Conservation (phyloP, 1,140 invertebrate species). For the Drosophila tristis region DNA sequence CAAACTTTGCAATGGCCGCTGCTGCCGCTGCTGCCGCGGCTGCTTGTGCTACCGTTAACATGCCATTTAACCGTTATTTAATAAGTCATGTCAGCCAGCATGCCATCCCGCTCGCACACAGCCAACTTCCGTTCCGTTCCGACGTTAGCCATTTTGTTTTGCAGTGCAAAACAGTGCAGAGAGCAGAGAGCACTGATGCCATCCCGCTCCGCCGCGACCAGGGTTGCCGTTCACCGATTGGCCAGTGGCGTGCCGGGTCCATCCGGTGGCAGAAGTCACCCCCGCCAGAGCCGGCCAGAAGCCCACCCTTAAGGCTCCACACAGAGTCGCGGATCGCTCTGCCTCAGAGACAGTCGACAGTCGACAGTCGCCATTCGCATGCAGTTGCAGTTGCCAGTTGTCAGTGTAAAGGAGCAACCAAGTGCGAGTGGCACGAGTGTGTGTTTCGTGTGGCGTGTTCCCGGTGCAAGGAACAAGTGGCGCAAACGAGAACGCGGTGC, state of each 20-base stretch:
- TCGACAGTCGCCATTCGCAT: no score
- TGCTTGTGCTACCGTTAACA: conserved; percentile 42
- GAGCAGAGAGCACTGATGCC: conserved; percentile 2
- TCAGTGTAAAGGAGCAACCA: no score
- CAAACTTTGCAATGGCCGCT: conserved; percentile 51
- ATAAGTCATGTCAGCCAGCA: conserved; percentile 26
- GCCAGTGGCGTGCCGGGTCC: conserved; percentile 13
- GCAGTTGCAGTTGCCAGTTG: no score
- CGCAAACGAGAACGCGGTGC: no score
- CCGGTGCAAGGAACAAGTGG: no score
- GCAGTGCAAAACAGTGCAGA: no score
- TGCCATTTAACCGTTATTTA: conserved; percentile 78
- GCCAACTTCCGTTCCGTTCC: conserved; percentile 14
- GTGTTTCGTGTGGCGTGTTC: no score
- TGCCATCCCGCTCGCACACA: conserved; percentile 48
- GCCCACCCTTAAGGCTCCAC: no score
- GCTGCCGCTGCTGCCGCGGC: background rate
- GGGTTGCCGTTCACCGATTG: conserved; percentile 43
- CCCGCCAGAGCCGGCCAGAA: background rate
- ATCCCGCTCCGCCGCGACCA: conserved; percentile 7
- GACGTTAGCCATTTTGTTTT: conserved; percentile 74
- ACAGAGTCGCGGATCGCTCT: no score
- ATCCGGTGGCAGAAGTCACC: conserved; percentile 13
- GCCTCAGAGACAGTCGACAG: no score
- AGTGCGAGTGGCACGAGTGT: no score